A percentile compares a stretch with the other conserved stretches of the same genome.
phyloP scores from a whole-genome alignment of 2,888 invertebrate genomes.

The Meloe dianella region DNA sequence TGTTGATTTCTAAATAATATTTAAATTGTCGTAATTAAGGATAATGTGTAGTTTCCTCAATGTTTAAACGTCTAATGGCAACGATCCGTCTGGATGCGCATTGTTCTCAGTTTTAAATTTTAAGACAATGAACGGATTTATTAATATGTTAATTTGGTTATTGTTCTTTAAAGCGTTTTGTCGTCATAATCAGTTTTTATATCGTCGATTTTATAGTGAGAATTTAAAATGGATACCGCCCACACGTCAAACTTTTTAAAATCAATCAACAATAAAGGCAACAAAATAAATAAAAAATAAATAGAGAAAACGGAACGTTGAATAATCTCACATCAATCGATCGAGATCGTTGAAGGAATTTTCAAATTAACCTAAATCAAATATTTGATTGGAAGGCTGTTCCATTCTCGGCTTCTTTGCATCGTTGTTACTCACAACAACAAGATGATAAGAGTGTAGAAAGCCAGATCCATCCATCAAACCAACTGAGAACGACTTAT shows the following conservation, averaged over 20 bases:
- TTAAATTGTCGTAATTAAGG: slow-evolving; percentile 10
- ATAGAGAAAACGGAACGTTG: background rate
- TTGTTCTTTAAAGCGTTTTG: slow-evolving; percentile 1
- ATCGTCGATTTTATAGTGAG: slow-evolving; percentile 20
- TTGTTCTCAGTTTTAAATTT: slow-evolving; percentile 36
- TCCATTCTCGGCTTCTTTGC: slow-evolving; percentile 17
- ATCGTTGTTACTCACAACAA: slow-evolving; percentile 14
- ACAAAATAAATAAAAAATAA: too few relatives aligned
- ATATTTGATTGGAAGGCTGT: slow-evolving; percentile 33
- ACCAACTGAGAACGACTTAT: slow-evolving; percentile 43
- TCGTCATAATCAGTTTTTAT: slow-evolving; percentile 9
- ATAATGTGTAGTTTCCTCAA: slow-evolving; percentile 31
- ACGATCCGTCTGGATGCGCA: slow-evolving; percentile 28
- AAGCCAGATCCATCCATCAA: slow-evolving; percentile 43
- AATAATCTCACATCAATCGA: slow-evolving; percentile 5
- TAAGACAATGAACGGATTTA: slow-evolving; percentile 37
- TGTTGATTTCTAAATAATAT: slow-evolving; percentile 6
- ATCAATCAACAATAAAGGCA: slow-evolving; percentile 8
- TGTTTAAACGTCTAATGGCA: slow-evolving; percentile 19
- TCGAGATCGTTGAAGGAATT: slow-evolving; percentile 24
- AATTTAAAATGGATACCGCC: slow-evolving; percentile 24
- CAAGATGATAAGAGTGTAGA: slow-evolving; percentile 23
- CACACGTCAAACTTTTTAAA: slow-evolving; percentile 14
- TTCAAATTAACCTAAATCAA: slow-evolving; percentile 35
- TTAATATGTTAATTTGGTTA: slow-evolving; percentile 15